Evolutionary conservation across 2,888 invertebrate genomes (phyloP).

Genomic region (Polydrusus cervinus): DNA sequence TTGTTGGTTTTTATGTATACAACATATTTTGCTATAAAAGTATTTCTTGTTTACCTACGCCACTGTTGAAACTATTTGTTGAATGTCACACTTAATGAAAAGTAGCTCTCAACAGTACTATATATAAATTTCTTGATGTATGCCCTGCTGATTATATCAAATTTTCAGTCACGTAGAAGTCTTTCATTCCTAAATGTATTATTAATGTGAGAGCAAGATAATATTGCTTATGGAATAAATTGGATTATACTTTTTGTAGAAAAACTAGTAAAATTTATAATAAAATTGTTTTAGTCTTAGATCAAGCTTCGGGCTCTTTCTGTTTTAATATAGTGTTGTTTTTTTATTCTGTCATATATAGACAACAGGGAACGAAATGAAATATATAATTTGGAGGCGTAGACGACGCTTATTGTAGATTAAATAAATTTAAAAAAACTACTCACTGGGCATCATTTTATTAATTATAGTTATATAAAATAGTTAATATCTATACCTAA

Average conservation of each 20-base stretch:
- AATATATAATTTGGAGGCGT: too few relatives aligned
- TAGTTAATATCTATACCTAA: too few relatives aligned
- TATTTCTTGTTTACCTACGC: neutral
- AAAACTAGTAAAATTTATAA: neutral
- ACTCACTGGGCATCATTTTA: too few relatives aligned
- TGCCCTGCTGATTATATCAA: constrained; percentile 7
- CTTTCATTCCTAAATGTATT: constrained; percentile 22
- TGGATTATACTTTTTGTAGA: neutral
- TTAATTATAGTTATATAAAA: too few relatives aligned
- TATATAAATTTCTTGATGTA: constrained; percentile 14
- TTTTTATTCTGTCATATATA: neutral
- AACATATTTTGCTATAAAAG: too few relatives aligned
- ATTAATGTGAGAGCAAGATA: constrained; percentile 16
- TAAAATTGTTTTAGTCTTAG: neutral
- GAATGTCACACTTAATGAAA: constrained; percentile 26
- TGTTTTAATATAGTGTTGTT: neutral
- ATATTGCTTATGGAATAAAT: constrained; percentile 19
- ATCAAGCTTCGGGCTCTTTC: neutral
- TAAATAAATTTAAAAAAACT: too few relatives aligned
- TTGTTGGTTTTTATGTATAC: too few relatives aligned
- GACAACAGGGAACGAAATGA: neutral
- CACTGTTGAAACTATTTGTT: constrained; percentile 9
- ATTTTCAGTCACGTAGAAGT: constrained; percentile 26
- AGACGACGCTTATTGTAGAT: too few relatives aligned
- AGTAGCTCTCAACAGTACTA: constrained; percentile 7